phyloP scores from a whole-genome alignment of 1,140 invertebrate genomes.

The Macrobrachium nipponense region DNA sequence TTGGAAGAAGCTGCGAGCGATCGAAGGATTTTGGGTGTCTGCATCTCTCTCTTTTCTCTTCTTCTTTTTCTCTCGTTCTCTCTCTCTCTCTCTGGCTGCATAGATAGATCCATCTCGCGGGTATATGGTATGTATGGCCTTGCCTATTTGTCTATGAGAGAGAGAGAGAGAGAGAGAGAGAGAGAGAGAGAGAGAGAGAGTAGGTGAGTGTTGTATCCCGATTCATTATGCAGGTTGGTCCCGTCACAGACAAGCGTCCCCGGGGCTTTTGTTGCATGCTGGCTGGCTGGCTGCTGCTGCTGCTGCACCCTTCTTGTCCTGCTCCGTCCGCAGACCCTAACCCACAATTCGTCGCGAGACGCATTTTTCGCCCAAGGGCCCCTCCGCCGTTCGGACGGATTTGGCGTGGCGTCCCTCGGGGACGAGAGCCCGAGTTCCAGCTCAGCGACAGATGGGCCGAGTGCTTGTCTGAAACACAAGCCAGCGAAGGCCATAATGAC shows the following conservation, averaged over 20 bases:
- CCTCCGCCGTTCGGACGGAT: background rate
- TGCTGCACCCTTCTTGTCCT: slow-evolving; percentile 49
- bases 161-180: slow-evolving; percentile 9
- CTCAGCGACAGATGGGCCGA: slow-evolving; percentile 48
- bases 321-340: slow-evolving; percentile 3
- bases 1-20: too few species aligned
- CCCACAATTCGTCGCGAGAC: background rate
- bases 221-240: slow-evolving; percentile 55
- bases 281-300: too few species aligned
- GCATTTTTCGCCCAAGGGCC: background rate
- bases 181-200: slow-evolving; percentile 16
- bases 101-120: too few species aligned
- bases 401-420: background rate
- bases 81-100: too few species aligned
- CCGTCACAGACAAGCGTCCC: slow-evolving; percentile 51
- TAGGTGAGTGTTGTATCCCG: slow-evolving; percentile 8
- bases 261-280: slow-evolving; percentile 56
- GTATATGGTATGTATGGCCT: too few species aligned
- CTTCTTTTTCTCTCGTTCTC: too few species aligned
- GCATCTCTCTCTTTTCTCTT: too few species aligned
- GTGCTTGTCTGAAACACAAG: slow-evolving; percentile 55
- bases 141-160: background rate
- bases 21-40: too few species aligned
- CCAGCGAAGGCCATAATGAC: slow-evolving; percentile 42
- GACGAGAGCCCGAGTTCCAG: slow-evolving; percentile 3